Conservation (phyloP, 2,888 invertebrate species). For the Diarsia dahlii region DNA sequence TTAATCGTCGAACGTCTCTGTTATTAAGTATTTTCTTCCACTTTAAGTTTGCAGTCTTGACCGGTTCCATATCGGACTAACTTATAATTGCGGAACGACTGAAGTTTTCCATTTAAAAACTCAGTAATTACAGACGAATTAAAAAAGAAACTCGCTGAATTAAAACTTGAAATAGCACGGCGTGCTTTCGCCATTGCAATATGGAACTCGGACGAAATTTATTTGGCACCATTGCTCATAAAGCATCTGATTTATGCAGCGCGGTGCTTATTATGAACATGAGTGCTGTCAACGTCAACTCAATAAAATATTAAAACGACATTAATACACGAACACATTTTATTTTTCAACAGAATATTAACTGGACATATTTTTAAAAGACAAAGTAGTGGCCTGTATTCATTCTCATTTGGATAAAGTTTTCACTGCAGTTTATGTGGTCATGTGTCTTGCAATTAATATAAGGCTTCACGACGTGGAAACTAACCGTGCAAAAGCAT, state of each 20-base stretch:
- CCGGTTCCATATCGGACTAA: constrained; percentile 67
- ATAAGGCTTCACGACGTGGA: neutral
- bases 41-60: constrained; percentile 62
- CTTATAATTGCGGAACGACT: constrained; percentile 69
- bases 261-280: constrained; percentile 80
- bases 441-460: constrained; percentile 22
- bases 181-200: constrained; percentile 70
- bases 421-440: constrained; percentile 48
- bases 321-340: constrained; percentile 79
- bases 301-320: constrained; percentile 85
- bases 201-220: constrained; percentile 75
- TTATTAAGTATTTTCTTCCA: constrained; percentile 58
- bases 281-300: constrained; percentile 78
- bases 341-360: constrained; percentile 76
- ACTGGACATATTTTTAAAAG: constrained; percentile 71
- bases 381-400: constrained; percentile 67
- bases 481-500: constrained; percentile 15
- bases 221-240: constrained; percentile 82
- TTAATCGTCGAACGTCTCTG: constrained; percentile 48
- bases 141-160: constrained; percentile 65
- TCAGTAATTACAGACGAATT: constrained; percentile 65
- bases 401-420: constrained; percentile 45
- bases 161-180: constrained; percentile 59
- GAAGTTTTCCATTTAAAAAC: constrained; percentile 66
- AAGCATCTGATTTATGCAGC: constrained; percentile 83